phyloP scores from a whole-genome alignment of 1,140 invertebrate genomes.

The Bombus soroeensis region DNA sequence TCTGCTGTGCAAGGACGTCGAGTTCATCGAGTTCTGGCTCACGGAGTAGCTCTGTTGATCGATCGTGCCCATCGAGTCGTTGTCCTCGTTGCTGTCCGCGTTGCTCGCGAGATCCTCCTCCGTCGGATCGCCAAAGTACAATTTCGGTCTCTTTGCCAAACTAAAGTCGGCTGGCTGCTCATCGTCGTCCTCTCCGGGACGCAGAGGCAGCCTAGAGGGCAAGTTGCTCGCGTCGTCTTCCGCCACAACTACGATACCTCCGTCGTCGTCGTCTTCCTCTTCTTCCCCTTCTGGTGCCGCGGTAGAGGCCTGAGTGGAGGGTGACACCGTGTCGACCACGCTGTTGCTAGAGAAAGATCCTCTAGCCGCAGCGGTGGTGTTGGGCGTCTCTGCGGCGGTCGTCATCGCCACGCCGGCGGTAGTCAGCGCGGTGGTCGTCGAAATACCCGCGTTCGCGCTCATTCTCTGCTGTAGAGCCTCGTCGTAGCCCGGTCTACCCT shows the following conservation, averaged over 20 bases:
- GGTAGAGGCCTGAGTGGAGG: constrained; percentile 73
- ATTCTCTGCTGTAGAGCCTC: constrained; percentile 80
- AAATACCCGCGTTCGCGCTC: constrained; percentile 66
- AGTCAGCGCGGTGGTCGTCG: constrained; percentile 80
- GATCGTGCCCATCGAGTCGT: constrained; percentile 83
- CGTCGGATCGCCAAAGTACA: constrained; percentile 84
- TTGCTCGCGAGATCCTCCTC: constrained; percentile 87
- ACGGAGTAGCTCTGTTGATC: constrained; percentile 75
- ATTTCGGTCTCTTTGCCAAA: constrained; percentile 86
- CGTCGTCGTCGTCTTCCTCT: constrained; percentile 87
- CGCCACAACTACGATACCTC: constrained; percentile 77
- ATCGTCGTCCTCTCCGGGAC: constrained; percentile 72
- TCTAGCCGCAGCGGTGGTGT: constrained; percentile 9
- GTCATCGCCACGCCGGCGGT: constrained; percentile 85
- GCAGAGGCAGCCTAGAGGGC: constrained; percentile 67
- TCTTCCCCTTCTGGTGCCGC: constrained; percentile 72
- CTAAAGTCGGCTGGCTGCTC: constrained; percentile 88
- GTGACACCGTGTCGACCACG: constrained; percentile 69
- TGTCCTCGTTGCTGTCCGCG: constrained; percentile 88
- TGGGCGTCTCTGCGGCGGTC: constrained; percentile 65
- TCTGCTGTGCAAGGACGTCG: constrained; percentile 74
- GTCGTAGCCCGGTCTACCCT: constrained; percentile 71
- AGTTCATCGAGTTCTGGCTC: constrained; percentile 70
- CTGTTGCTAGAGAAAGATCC: constrained; percentile 55
- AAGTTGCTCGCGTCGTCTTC: constrained; percentile 71